Percentiles rank a stretch among this genome's conserved stretches.
Conservation (phyloP, 2,113 vertebrate genomes). For the Chamaetylas fuelleborni region DNA sequence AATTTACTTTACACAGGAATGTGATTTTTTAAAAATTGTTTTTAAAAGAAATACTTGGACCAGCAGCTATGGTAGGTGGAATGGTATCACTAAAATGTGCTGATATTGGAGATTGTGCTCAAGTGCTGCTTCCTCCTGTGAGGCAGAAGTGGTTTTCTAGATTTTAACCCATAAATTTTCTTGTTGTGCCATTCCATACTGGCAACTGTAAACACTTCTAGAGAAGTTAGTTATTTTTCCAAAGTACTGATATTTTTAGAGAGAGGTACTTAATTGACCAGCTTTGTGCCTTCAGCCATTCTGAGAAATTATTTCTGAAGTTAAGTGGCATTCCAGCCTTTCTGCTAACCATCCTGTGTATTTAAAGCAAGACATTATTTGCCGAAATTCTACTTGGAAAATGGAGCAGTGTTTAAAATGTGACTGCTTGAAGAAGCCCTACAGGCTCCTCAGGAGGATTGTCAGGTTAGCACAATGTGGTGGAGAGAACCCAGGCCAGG, state of each 20-base stretch:
- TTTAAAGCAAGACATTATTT: not conserved
- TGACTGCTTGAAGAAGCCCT: not conserved
- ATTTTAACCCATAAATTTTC: not conserved
- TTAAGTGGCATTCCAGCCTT: not conserved
- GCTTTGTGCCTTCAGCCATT: not conserved
- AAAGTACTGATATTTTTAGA: not conserved
- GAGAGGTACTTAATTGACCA: not conserved
- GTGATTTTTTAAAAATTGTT: accelerated
- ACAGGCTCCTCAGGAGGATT: not conserved
- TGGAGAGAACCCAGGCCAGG: not conserved
- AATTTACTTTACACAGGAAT: not conserved
- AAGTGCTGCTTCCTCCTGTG: not conserved
- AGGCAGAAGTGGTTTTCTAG: not conserved
- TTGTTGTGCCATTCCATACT: not conserved
- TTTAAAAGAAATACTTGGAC: not conserved
- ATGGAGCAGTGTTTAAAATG: not conserved
- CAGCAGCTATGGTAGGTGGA: not conserved
- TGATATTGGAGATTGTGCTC: not conserved
- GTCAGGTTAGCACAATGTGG: not conserved
- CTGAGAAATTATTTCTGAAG: not conserved
- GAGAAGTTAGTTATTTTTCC: not conserved
- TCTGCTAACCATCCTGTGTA: not conserved
- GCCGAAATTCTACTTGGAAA: not conserved
- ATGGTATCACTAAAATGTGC: not conserved
- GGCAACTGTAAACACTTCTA: not conserved